Evolutionary conservation across 2,113 vertebrate species (phyloP), one percentile per base, ranked within the genome.

Genomic region (Eubucco bourcierii): DNA sequence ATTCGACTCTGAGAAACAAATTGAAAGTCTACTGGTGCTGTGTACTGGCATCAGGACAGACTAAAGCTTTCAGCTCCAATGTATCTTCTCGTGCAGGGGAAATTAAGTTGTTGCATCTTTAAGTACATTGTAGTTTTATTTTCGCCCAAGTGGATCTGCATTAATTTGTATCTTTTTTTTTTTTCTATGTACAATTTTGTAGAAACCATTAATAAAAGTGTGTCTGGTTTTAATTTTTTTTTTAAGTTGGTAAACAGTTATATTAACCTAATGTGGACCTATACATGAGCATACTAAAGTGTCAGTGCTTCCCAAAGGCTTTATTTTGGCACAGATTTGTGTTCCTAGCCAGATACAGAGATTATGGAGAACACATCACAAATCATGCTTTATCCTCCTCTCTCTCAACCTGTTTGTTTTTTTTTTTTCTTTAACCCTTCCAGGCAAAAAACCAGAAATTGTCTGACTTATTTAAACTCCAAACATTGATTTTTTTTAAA

Each of bases 21-120:
- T 83, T 91, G 90, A 81, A 87, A 89, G 76, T 95, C 96, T 97
- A 97, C 97, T 97, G 98, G 98, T 98, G 98, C 98, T 98, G 97
- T 97, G 96, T 97, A 94, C 96, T 96, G 97, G 98, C 96, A 96
- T 98, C 97, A 97, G 96, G 95, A 96, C 96, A 98, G 96, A 98
- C 95, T 97, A 97, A 97, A 98, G 97, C 98, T 98, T 98, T 98
- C 90, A 95, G 97, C 97, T 97, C 98, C 97, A 96, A 90, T 93
- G 90, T 97, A 96, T 98, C 96, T 95, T 98, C 97, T 98, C 97
- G 97, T 98, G 98, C 98, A 98, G 98, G 98, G 98, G 96, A 98
- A 98, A 98, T 98, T 97, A 96, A 97, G 97, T 97, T 97, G 97
- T 97, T 77, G 96, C 96, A 97, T 98, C 98, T 98, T 97, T 97